Conservation (phyloP, 1,140 invertebrate genomes). For the Drosophila mojavensis region DNA sequence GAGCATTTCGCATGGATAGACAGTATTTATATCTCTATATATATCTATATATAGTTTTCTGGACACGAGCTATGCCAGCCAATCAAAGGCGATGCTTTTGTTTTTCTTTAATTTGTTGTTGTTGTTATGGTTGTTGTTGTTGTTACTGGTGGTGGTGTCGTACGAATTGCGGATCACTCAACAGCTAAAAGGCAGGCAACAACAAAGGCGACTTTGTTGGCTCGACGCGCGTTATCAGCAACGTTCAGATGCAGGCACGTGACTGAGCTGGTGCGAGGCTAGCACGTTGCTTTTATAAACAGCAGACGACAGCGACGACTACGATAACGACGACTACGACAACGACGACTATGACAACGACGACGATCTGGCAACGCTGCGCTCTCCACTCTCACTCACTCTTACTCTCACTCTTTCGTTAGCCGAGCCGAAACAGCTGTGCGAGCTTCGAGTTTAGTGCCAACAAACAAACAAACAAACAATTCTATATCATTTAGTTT, state of each 20-base stretch:
- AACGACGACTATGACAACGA: conserved; percentile 6
- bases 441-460: conserved; percentile 35
- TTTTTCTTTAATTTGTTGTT: conserved; percentile 25
- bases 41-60: not conserved
- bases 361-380: conserved; percentile 69
- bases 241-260: conserved; percentile 74
- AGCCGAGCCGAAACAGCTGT: conserved; percentile 66
- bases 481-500: not conserved
- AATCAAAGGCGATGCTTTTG: conserved; percentile 47
- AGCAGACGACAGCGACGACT: conserved; percentile 3
- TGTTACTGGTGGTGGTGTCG: conserved; percentile 27
- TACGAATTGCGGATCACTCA: conserved; percentile 66
- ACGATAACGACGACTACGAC: not conserved
- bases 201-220: conserved; percentile 13
- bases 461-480: conserved; percentile 24
- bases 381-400: conserved; percentile 2
- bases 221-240: conserved; percentile 52
- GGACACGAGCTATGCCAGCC: conserved; percentile 7
- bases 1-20: conserved; percentile 20
- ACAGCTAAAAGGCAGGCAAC: conserved; percentile 30
- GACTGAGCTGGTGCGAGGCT: conserved; percentile 65
- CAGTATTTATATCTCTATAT: not conserved
- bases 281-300: conserved; percentile 78
- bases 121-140: not conserved
- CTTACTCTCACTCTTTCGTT: conserved; percentile 20